Base-by-base conservation (phyloP, 1,140 invertebrate species). In the Diorhabda elongata region DNA sequence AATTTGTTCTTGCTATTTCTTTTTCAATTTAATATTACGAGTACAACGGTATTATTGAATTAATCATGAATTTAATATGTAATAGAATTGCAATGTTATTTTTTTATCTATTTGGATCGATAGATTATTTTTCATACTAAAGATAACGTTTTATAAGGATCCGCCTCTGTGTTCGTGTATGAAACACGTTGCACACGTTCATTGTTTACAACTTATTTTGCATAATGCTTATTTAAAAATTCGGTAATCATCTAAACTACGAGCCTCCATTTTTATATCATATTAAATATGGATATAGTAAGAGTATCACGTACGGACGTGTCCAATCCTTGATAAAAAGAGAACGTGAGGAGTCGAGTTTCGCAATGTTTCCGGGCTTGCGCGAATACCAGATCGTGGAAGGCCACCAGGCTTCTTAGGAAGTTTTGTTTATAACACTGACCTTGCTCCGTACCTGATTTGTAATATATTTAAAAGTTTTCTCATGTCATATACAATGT, bases 371-470 rank as follows among this genome's bases (percentile, higher is more conserved):
- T 69, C 68, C 68, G 68, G 68, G 42, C 68, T 65, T 71, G 68
- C 75, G 69, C 65, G 60, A 74, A 67, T 61, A 68, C 67, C 56
- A 52, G 56, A 9, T 71, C 60, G 76, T 73, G 76, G 75, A 75
- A 77, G 76, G 76, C 73, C 74, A 74, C 62, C 74, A n/a, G 71
- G 69, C 75, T 74, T 72, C 74, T 75, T 73, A 69, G 76, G 67
- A 66, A 66, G 72, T 73, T 71, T 72, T 76, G 74, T 73, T 74
- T 73, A 42, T 47, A n/a, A 5, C 58, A 6, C 9, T 62, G 73
- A 71, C 75, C 75, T 76, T 73, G 74, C 66, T 69, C 58, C 64
- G 52, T 66, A 71, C 66, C 61, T 58, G 58, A 64, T 74, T 69
- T 71, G 26, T 26, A 26, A 69, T 70, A 73, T 63, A 72, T 68